Evolutionary conservation across 2,888 invertebrate genomes (phyloP).

Genomic region (Pegoplata infirma): DNA sequence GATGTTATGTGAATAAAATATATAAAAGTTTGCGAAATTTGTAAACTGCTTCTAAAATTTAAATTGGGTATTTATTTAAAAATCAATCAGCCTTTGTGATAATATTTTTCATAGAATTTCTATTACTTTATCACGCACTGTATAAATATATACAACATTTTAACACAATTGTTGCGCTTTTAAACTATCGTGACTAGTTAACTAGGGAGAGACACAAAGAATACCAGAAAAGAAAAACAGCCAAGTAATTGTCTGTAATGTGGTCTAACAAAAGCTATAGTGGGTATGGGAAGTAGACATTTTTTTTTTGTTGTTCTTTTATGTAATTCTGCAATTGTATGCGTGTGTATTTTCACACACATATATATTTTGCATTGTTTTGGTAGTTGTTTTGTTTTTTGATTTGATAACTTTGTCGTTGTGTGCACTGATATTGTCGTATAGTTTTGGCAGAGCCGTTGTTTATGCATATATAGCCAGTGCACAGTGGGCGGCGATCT

Average conservation of each 20-base stretch:
- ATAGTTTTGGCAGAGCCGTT: neutral
- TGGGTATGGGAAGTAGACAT: constrained; percentile 6
- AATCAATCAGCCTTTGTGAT: no score
- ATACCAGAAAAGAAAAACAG: neutral
- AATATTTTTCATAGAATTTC: no score
- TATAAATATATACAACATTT: neutral
- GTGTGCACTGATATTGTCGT: no score
- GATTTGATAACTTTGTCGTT: neutral
- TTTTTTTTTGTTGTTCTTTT: constrained; percentile 3
- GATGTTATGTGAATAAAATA: no score
- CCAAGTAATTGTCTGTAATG: neutral
- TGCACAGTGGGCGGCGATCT: no score
- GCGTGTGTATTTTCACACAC: neutral
- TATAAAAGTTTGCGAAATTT: no score
- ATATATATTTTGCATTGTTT: constrained; percentile 33
- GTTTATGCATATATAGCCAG: constrained; percentile 15
- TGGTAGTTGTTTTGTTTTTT: constrained; percentile 7
- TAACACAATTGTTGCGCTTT: constrained; percentile 59
- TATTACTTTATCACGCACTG: neutral
- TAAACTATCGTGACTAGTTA: constrained; percentile 11
- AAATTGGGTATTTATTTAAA: no score
- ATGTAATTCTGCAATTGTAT: neutral
- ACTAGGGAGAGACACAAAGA: neutral
- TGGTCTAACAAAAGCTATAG: constrained; percentile 6
- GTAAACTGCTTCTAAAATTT: no score